These are phyloP conservation scores for Microctenopoma lineatum DNA, from an alignment of 2,797 vertebrate genomes.

Conservation along the genomic window DNA sequence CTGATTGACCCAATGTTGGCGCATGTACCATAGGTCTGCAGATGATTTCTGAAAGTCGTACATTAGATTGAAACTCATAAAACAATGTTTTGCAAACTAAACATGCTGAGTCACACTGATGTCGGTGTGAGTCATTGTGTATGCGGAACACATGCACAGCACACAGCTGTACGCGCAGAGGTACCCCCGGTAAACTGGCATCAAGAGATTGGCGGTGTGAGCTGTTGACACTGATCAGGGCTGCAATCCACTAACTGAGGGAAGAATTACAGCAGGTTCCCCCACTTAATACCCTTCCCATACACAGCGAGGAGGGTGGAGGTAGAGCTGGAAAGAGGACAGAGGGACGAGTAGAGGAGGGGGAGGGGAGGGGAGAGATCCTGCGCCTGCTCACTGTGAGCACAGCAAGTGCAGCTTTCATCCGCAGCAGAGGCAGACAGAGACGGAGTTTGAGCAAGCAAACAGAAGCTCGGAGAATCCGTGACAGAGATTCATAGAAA, in stretches of 20 bases:
- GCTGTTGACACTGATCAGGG: constrained; percentile 75
- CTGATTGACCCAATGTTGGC: too few relatives aligned
- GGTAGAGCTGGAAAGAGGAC: constrained; percentile 64
- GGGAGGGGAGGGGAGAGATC: constrained; percentile 40
- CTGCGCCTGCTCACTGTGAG: constrained; percentile 84
- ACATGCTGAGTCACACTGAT: constrained; percentile 43
- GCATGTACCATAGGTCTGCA: neutral
- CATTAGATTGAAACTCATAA: constrained; percentile 13
- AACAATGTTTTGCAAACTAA: constrained; percentile 19
- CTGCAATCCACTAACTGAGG: constrained; percentile 63
- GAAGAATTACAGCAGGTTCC: constrained; percentile 51
- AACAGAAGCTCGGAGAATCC: constrained; percentile 45
- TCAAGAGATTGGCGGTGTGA: constrained; percentile 84
- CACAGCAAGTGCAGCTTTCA: constrained; percentile 83
- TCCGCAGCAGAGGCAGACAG: constrained; percentile 79
- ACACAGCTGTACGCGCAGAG: constrained; percentile 43
- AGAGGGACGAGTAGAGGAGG: constrained; percentile 41
- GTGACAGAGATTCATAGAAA: constrained; percentile 27
- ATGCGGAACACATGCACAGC: constrained; percentile 34
- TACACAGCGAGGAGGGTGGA: constrained; percentile 10
- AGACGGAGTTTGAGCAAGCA: constrained; percentile 62
- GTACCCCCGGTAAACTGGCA: constrained; percentile 58
- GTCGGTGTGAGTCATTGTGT: constrained; percentile 33
- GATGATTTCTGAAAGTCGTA: neutral
- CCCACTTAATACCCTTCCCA: constrained; percentile 60